phyloP scores from a whole-genome alignment of 2,888 invertebrate species.

The Hetaerina titia region DNA sequence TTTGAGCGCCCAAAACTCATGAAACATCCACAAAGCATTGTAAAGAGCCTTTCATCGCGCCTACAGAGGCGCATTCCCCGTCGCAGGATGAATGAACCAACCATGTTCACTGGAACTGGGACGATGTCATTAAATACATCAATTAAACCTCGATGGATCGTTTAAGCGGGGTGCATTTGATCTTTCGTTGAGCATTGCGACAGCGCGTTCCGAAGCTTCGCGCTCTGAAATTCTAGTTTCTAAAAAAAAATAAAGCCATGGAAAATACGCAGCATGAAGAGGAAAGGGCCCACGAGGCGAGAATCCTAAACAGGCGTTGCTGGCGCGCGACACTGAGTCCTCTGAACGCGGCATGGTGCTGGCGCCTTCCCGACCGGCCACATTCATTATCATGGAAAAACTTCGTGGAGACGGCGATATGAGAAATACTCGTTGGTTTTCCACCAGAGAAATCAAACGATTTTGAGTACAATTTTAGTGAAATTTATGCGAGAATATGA shows the following conservation, averaged over 20 bases:
- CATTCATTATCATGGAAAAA: too few species aligned
- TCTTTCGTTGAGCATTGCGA: conserved; percentile 10
- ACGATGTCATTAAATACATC: conserved; percentile 6
- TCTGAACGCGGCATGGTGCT: not conserved
- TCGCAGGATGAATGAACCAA: not conserved
- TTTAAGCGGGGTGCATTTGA: conserved; percentile 14
- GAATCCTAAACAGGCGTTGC: not conserved
- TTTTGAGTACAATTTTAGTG: too few species aligned
- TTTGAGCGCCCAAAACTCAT: not conserved
- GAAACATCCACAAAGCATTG: not conserved
- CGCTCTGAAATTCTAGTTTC: conserved; percentile 9
- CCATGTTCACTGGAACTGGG: not conserved
- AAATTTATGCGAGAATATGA: too few species aligned
- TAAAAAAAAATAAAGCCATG: not conserved
- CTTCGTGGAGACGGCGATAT: too few species aligned
- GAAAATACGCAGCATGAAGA: not conserved
- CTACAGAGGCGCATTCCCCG: not conserved
- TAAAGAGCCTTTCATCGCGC: not conserved
- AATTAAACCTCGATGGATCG: not conserved
- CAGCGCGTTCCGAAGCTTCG: not conserved
- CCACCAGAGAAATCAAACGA: too few species aligned
- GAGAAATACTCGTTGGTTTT: too few species aligned
- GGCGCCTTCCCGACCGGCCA: not conserved
- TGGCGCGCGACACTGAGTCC: not conserved
- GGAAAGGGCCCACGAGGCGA: not conserved